These are phyloP conservation scores for Peromyscus polionotus DNA, from an alignment of 2,113 vertebrate genomes.

Conservation along the genomic window DNA sequence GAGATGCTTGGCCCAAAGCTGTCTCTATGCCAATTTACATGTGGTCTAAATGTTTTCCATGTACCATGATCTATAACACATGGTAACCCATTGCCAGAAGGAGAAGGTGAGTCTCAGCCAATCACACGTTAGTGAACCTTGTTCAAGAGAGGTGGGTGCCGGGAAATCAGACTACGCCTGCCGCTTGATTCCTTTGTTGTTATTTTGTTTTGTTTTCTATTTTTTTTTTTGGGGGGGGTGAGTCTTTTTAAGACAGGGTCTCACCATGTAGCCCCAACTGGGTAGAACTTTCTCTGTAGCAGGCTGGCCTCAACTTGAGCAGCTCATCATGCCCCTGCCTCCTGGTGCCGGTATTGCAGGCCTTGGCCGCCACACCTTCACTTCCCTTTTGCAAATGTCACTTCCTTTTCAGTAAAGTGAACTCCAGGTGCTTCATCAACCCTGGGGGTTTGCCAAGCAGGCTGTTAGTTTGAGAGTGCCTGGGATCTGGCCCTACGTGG, in stretches of 20 bases:
- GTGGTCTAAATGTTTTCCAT: background rate
- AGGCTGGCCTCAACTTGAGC: background rate
- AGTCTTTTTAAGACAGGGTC: background rate
- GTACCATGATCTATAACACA: background rate
- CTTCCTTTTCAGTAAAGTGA: background rate
- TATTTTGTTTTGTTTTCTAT: background rate
- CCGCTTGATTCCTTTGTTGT: background rate
- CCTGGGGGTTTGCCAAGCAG: background rate
- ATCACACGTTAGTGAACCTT: background rate
- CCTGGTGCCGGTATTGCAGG: background rate
- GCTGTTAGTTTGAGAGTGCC: too few species aligned
- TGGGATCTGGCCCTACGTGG: background rate
- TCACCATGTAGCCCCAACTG: background rate
- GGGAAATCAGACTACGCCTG: background rate
- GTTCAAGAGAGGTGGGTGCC: background rate
- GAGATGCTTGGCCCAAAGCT: too few species aligned
- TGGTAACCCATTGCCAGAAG: background rate
- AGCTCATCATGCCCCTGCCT: too few species aligned
- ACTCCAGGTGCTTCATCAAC: background rate
- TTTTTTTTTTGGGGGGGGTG: background rate
- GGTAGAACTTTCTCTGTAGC: background rate
- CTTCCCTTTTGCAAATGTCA: background rate
- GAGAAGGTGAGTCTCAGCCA: background rate
- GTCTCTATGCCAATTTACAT: background rate
- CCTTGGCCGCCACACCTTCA: background rate